Conservation (phyloP, 2,888 invertebrate species). For the Limnephilus auricula region DNA sequence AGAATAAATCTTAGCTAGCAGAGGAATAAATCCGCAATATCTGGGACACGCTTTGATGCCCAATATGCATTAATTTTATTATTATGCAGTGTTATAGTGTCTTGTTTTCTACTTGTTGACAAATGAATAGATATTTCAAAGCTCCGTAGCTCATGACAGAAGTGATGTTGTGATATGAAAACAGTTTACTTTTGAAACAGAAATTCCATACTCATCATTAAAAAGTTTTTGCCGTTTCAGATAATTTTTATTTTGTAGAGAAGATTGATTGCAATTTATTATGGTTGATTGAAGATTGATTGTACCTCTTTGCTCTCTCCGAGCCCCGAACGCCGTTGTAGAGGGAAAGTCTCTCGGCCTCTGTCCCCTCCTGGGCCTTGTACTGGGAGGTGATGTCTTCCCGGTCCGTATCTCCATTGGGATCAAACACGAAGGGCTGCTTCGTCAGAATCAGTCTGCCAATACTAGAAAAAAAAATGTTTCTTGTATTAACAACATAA, state of each 20-base stretch:
- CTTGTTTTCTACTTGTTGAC: not conserved
- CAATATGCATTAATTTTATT: too few species aligned
- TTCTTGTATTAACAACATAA: not conserved
- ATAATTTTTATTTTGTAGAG: not conserved
- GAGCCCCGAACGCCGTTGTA: constrained; percentile 86
- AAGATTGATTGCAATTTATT: not conserved
- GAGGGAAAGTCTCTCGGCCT: constrained; percentile 85
- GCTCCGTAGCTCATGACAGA: not conserved
- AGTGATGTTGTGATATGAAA: not conserved
- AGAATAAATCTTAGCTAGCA: too few species aligned
- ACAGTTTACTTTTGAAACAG: not conserved
- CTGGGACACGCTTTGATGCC: too few species aligned
- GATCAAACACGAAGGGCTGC: constrained; percentile 84
- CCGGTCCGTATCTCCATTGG: constrained; percentile 83
- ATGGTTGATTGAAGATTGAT: not conserved
- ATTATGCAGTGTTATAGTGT: not conserved
- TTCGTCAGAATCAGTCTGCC: constrained; percentile 87
- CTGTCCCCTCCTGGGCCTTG: constrained; percentile 85
- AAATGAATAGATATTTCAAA: not conserved
- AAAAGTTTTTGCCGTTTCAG: not conserved
- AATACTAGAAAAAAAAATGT: constrained; percentile 77
- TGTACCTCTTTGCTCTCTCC: constrained; percentile 80
- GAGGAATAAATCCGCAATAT: too few species aligned
- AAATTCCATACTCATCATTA: not conserved
- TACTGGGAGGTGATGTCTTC: constrained; percentile 84